Percentiles rank a stretch among this genome's conserved stretches.
Conservation (phyloP, 2,888 invertebrate genomes). For the Andrena fulva region DNA sequence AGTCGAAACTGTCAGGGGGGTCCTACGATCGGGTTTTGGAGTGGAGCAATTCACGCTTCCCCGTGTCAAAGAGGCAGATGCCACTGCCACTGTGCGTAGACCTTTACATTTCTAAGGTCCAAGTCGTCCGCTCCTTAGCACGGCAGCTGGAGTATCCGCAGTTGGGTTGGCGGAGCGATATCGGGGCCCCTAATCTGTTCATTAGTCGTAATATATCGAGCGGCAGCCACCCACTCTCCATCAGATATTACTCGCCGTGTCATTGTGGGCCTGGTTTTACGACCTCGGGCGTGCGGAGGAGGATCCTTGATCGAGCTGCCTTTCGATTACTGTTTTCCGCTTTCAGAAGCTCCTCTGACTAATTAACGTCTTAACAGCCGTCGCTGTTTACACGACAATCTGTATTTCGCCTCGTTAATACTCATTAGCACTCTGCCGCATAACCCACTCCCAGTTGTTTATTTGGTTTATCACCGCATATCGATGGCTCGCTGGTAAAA, state of each 20-base stretch:
- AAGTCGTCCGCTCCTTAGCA: not conserved
- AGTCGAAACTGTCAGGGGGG: not conserved
- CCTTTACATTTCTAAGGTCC: not conserved
- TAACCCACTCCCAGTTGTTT: too few relatives aligned
- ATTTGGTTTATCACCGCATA: too few relatives aligned
- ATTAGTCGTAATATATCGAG: slow-evolving; percentile 81
- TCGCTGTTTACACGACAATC: slow-evolving; percentile 14
- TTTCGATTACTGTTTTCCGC: slow-evolving; percentile 26
- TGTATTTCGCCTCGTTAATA: slow-evolving; percentile 24
- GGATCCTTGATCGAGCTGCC: not conserved
- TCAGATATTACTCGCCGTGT: slow-evolving; percentile 66
- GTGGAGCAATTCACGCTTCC: not conserved
- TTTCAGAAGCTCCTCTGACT: not conserved
- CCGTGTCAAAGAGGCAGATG: too few relatives aligned
- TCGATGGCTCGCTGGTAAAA: too few relatives aligned
- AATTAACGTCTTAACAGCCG: slow-evolving; percentile 33
- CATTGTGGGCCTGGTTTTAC: slow-evolving; percentile 71
- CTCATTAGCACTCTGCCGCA: not conserved
- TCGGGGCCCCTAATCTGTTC: slow-evolving; percentile 78
- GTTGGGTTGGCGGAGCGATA: slow-evolving; percentile 55
- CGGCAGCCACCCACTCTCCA: slow-evolving; percentile 76
- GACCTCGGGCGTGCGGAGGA: slow-evolving; percentile 48
- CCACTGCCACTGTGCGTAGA: too few relatives aligned
- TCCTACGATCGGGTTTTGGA: not conserved
- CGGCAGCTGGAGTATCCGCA: slow-evolving; percentile 26